phyloP scores from a whole-genome alignment of 2,113 vertebrate genomes.

The Coturnix japonica region DNA sequence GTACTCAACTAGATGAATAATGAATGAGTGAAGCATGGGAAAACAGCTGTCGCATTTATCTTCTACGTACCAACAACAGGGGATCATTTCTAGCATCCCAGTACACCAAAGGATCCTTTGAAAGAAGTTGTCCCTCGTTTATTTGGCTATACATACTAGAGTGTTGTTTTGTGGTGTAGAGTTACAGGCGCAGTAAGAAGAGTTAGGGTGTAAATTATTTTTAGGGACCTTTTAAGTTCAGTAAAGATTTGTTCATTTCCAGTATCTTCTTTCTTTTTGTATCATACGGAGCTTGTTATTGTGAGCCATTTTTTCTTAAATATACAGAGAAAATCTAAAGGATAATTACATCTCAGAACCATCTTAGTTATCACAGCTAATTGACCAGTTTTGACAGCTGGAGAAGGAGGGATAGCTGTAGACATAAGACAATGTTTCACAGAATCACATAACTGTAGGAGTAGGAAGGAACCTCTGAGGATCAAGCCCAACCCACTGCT shows the following conservation, averaged over 20 bases:
- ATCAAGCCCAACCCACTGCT: too few relatives aligned
- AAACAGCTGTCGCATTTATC: constrained; percentile 10
- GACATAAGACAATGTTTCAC: constrained; percentile 25
- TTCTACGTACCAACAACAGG: not conserved
- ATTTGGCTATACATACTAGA: constrained; percentile 14
- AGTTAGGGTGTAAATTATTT: constrained; percentile 36
- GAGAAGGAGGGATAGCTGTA: constrained; percentile 41
- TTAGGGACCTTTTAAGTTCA: constrained; percentile 44
- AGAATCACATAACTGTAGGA: too few relatives aligned
- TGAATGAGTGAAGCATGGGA: not conserved
- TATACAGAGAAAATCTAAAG: constrained; percentile 71
- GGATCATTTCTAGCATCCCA: constrained; percentile 22
- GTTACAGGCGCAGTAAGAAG: not conserved
- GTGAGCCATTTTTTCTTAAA: constrained; percentile 66
- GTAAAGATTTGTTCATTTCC: constrained; percentile 23
- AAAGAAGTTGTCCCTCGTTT: constrained; percentile 31
- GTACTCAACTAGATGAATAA: constrained; percentile 5
- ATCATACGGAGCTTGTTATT: constrained; percentile 44
- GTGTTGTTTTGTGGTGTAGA: not conserved
- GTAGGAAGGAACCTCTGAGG: too few relatives aligned
- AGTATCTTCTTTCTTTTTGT: constrained; percentile 51
- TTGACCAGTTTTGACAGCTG: constrained; percentile 62
- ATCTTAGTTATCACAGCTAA: constrained; percentile 78
- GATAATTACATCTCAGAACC: constrained; percentile 77
- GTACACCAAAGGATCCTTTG: constrained; percentile 20